phyloP scores from a whole-genome alignment of 1,140 invertebrate genomes.

The Drosophila watanabei region DNA sequence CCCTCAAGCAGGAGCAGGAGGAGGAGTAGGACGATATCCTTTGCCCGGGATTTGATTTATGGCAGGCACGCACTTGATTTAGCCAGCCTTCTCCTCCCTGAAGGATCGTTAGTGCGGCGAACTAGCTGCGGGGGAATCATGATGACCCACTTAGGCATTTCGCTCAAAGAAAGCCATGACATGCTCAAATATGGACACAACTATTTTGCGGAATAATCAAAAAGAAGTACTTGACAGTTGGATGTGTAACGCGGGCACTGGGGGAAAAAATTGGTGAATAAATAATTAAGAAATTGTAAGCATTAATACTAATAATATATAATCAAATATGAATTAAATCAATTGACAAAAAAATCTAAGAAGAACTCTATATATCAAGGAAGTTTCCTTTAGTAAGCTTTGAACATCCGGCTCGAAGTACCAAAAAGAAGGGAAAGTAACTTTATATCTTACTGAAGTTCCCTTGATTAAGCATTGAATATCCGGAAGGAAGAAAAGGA shows the following conservation, averaged over 20 bases:
- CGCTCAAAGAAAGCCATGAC: constrained; percentile 13
- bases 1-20: not conserved
- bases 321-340: too few species aligned
- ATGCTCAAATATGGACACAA: constrained; percentile 21
- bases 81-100: constrained; percentile 22
- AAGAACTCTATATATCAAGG: too few species aligned
- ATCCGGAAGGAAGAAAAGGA: too few species aligned
- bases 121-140: constrained; percentile 19
- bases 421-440: too few species aligned
- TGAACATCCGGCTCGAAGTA: not conserved
- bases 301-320: too few species aligned
- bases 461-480: too few species aligned
- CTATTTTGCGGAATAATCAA: constrained; percentile 26
- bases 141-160: constrained; percentile 53
- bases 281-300: too few species aligned
- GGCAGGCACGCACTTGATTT: constrained; percentile 53
- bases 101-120: constrained; percentile 25
- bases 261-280: too few species aligned
- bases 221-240: constrained; percentile 16
- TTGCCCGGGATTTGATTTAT: constrained; percentile 59
- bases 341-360: not conserved
- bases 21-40: constrained; percentile 26
- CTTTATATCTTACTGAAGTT: too few species aligned
- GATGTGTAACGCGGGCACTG: not conserved
- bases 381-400: not conserved